Evolutionary conservation across 2,888 invertebrate genomes (phyloP).

Genomic region (Apodemia mormo): DNA sequence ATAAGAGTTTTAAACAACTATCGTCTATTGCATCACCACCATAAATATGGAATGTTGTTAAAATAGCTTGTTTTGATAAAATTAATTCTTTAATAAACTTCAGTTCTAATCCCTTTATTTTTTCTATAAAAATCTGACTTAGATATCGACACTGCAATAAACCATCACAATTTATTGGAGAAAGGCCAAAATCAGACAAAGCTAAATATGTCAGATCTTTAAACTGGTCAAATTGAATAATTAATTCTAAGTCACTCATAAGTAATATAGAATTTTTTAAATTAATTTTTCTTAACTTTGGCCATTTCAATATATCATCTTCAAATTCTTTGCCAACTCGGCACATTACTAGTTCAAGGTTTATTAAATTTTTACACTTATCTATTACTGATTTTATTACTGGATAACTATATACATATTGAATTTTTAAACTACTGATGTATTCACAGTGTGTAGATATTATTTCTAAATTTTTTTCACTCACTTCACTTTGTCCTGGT

Average conservation of each 20-base stretch:
- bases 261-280: slow-evolving; percentile 65
- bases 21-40: slow-evolving; percentile 66
- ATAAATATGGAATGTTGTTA: slow-evolving; percentile 63
- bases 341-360: slow-evolving; percentile 72
- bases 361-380: slow-evolving; percentile 58
- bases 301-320: slow-evolving; percentile 57
- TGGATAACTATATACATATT: slow-evolving; percentile 64
- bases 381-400: slow-evolving; percentile 55
- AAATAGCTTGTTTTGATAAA: slow-evolving; percentile 51
- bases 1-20: slow-evolving; percentile 54
- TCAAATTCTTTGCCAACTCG: slow-evolving; percentile 60
- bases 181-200: slow-evolving; percentile 70
- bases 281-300: slow-evolving; percentile 59
- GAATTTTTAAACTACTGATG: slow-evolving; percentile 60
- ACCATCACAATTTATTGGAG: slow-evolving; percentile 54
- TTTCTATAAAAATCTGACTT: slow-evolving; percentile 66
- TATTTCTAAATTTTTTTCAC: slow-evolving; percentile 54
- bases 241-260: slow-evolving; percentile 48
- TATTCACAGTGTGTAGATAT: slow-evolving; percentile 56
- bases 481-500: slow-evolving; percentile 58
- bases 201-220: slow-evolving; percentile 56
- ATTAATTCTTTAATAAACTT: slow-evolving; percentile 60
- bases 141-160: slow-evolving; percentile 60
- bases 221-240: slow-evolving; percentile 59
- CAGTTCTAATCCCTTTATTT: slow-evolving; percentile 59